Conservation (phyloP, 2,888 invertebrate species). For the Tillus elongatus region DNA sequence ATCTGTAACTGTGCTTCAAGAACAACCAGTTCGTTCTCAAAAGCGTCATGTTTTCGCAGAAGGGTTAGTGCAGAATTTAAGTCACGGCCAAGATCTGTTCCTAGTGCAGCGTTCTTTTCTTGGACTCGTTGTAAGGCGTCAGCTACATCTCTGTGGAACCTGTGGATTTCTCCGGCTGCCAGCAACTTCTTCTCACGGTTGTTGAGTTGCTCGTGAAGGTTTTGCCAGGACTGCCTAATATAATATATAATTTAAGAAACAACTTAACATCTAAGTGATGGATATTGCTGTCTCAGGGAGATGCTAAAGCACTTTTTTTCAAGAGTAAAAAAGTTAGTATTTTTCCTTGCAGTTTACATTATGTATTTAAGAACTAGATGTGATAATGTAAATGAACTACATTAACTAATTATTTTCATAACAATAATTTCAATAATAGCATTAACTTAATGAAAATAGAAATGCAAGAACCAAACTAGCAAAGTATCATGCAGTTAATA, state of each 20-base stretch:
- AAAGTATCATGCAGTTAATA: too few relatives aligned
- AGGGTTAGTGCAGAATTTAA: conserved; percentile 76
- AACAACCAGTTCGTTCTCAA: conserved; percentile 87
- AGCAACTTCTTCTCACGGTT: conserved; percentile 78
- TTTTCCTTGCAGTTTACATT: too few relatives aligned
- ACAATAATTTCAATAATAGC: too few relatives aligned
- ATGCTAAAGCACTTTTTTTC: too few relatives aligned
- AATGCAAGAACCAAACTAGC: too few relatives aligned
- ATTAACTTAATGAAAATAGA: too few relatives aligned
- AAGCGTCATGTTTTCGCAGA: conserved; percentile 80
- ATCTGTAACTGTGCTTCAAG: conserved; percentile 86
- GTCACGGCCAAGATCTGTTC: conserved; percentile 70
- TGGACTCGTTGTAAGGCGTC: conserved; percentile 84
- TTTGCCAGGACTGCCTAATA: conserved; percentile 79
- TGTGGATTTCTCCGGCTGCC: conserved; percentile 94
- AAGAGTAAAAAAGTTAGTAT: too few relatives aligned
- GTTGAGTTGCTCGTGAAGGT: conserved; percentile 76
- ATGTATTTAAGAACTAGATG: too few relatives aligned
- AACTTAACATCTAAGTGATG: conserved; percentile 8
- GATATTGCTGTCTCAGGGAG: neutral
- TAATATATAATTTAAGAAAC: too few relatives aligned
- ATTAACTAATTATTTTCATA: too few relatives aligned
- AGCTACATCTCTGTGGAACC: conserved; percentile 92
- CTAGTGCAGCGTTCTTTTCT: conserved; percentile 80
- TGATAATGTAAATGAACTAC: too few relatives aligned